phyloP scores from a whole-genome alignment of 2,113 vertebrate species.

The Arizona elegans region DNA sequence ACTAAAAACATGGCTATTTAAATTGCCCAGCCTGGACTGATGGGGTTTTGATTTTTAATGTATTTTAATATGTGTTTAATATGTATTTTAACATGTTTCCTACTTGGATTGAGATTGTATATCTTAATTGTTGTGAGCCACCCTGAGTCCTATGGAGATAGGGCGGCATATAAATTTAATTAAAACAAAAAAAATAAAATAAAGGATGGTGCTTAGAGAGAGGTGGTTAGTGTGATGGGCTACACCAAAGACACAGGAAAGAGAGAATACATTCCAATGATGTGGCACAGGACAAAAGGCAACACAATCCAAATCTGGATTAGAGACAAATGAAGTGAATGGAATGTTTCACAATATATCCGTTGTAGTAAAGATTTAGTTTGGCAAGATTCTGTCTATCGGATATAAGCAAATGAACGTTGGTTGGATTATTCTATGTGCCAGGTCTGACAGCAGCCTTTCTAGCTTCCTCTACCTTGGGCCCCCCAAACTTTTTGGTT shows the following conservation, averaged over 20 bases:
- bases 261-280: too few relatives aligned
- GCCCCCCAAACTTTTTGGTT: not conserved
- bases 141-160: too few relatives aligned
- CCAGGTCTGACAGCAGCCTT: not conserved
- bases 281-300: not conserved
- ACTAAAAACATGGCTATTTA: too few relatives aligned
- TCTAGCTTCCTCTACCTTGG: not conserved
- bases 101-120: too few relatives aligned
- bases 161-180: too few relatives aligned
- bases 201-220: too few relatives aligned
- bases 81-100: too few relatives aligned
- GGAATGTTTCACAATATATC: not conserved
- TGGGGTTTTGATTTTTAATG: too few relatives aligned
- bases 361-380: not conserved
- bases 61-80: too few relatives aligned
- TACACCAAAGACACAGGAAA: not conserved
- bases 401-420: not conserved
- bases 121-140: too few relatives aligned
- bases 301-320: not conserved
- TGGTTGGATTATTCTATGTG: not conserved
- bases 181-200: too few relatives aligned
- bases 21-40: too few relatives aligned
- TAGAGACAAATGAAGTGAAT: not conserved
- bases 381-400: not conserved
- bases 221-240: not conserved